Percentiles rank a stretch among this genome's conserved stretches.
These are phyloP conservation scores for Portunus trituberculatus DNA, from an alignment of 1,140 invertebrate genomes.

Conservation along the genomic window DNA sequence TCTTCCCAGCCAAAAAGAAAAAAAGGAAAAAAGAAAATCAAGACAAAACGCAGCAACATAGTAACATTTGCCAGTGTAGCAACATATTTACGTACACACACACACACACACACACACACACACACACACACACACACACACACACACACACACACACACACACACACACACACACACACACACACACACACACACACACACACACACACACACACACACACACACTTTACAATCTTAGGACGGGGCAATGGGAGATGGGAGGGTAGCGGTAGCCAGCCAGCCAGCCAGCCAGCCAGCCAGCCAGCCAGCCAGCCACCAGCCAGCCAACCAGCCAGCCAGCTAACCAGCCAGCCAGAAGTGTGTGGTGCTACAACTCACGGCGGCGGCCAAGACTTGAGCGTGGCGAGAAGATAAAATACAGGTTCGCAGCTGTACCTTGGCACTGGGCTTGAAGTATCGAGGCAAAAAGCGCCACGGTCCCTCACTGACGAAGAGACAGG, in stretches of 20 bases:
- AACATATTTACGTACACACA: not conserved
- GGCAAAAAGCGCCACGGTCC: conserved; percentile 38
- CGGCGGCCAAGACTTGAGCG: conserved; percentile 47
- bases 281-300: no score
- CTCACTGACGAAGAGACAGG: conserved; percentile 59
- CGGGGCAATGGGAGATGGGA: no score
- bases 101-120: conserved; percentile 11
- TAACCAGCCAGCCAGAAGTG: not conserved
- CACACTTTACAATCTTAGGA: no score
- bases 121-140: conserved; percentile 1
- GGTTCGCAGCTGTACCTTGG: conserved; percentile 55
- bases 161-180: not conserved
- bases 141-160: conserved; percentile 1
- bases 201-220: no score
- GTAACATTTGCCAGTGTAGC: no score
- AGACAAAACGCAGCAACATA: not conserved
- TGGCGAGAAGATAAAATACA: conserved; percentile 59
- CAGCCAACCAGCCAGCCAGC: no score
- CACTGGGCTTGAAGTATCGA: conserved; percentile 50
- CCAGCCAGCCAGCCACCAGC: no score
- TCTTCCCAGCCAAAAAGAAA: not conserved
- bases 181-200: not conserved
- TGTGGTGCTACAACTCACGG: not conserved
- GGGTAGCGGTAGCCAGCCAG: no score
- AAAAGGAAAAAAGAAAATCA: not conserved